Base-by-base conservation (phyloP, 2,113 vertebrate genomes). In the Isurus oxyrinchus region DNA sequence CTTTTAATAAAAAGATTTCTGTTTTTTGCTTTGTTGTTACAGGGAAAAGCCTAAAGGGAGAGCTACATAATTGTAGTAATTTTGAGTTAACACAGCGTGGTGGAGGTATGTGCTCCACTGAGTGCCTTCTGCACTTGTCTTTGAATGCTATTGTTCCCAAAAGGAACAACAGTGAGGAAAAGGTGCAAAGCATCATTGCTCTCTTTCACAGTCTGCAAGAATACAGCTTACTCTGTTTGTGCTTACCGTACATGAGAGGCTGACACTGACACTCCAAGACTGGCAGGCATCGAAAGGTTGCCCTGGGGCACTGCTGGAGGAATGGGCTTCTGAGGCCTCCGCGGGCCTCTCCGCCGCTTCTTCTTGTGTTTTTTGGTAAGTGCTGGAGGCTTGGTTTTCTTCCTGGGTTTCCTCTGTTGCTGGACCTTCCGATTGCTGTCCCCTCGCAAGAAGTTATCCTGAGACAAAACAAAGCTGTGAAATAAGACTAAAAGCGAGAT, bases 341-440 rank as follows among this genome's bases (percentile, higher is more conserved):
- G 98, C 0, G 99, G 99, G 55, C 98, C 98, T 98, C 98, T 98
- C 97, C 99, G 98, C 97, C 98, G 98, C 98, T 99, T 99, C 98
- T 99, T 99, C 98, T 99, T 99, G 97, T 99, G 99, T 99, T 99
- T 99, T 99, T 99, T 99, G 98, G 99, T 99, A 98, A 99, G 99
- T 63, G 99, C 99, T 97, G 99, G 99, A 72, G 99, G 99, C 98
- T 99, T 99, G 2, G 99, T 99, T 99, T 99, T 99, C 98, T 99
- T 99, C 97, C 99, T 99, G 97, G 99, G 99, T 98, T 99, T 99
- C 97, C 99, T 98, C 98, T 99, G 99, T 97, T 99, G 99, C 98
- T 99, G 99, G 98, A 99, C 98, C 98, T 99, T 98, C 59, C 99
- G 98, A 97, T 99, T 99, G 96, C 98, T 98, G 96, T 99, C 99